Base-by-base conservation (phyloP, 92 coral and sea anemone species). In the Muricea muricata region DNA sequence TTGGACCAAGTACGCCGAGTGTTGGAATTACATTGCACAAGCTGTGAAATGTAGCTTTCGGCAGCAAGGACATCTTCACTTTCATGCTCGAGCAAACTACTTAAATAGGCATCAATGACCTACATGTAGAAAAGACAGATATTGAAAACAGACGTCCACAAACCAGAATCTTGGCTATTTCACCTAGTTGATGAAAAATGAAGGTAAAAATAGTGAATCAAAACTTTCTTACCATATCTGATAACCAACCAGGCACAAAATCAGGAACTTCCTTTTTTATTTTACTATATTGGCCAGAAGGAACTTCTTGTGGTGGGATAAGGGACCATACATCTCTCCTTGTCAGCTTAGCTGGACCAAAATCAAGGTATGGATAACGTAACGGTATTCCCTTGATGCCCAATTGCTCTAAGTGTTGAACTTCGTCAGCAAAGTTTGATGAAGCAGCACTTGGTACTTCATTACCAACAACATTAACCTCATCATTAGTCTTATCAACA, bases 1-100 rank as follows among this genome's bases (percentile, higher is more conserved):
- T 75, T 81, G 29, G 86, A 73, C 91, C 91, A 87, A 40, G 77
- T 47, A 63, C 78, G 76, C 13, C 77, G 81, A 6, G 66, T 87
- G 47, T 84, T 87, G 67, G 33, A 35, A 56, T 67, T 55, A 54
- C 26, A 4, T 37, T 60, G 73, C 6, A 70, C 74, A n/a, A 76
- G 21, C 65, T 76, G 82, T 10, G 72, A 60, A 34, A 80, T 70
- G 45, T 67, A 70, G 73, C 82, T 71, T 4, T 71, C 77, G 46
- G 82, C 86, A 66, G 87, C 91, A 25, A 48, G 48, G 74, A 82
- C 76, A 14, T 65, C 31, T 29, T 69, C 75, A 46, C 31, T 41
- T 73, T 33, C 54, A 56, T 58, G 66, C 61, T 74, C 77, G 23
- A 25, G 42, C 58, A 80, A 75, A 75, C 77, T 73, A 26, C 45